These are phyloP conservation scores for Hyphantria cunea DNA, from an alignment of 1,140 invertebrate species.

Conservation along the genomic window DNA sequence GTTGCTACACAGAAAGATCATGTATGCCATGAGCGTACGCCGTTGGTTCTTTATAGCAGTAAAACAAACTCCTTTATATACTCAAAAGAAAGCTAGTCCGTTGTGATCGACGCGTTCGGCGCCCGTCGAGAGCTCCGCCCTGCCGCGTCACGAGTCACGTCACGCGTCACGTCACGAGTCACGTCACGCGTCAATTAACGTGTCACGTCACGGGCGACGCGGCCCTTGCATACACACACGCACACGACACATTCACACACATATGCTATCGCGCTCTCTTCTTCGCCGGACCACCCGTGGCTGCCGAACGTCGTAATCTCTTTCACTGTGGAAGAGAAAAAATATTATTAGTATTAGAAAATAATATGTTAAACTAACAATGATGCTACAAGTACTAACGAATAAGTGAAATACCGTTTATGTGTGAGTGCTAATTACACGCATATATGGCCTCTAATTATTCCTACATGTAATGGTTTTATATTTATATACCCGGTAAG, in stretches of 20 bases:
- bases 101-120: slow-evolving; percentile 14
- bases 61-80: neutral
- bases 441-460: too few species aligned
- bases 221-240: slow-evolving; percentile 22
- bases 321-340: slow-evolving; percentile 64
- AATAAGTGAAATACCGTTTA: too few species aligned
- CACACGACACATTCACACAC: slow-evolving; percentile 44
- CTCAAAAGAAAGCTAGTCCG: slow-evolving; percentile 11
- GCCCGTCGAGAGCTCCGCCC: slow-evolving; percentile 3
- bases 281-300: slow-evolving; percentile 57
- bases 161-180: neutral
- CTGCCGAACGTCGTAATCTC: slow-evolving; percentile 72
- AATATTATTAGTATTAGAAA: slow-evolving; percentile 3
- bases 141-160: neutral
- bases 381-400: too few species aligned
- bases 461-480: too few species aligned
- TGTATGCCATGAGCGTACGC: slow-evolving; percentile 1
- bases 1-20: slow-evolving; percentile 20
- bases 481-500: too few species aligned
- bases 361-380: neutral
- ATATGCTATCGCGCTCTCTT: slow-evolving; percentile 66
- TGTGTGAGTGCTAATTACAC: too few species aligned
- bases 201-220: neutral
- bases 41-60: slow-evolving; percentile 1
- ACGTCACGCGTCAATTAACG: neutral